A percentile compares a stretch with the other conserved stretches of the same genome.
Evolutionary conservation across 2,113 vertebrate genomes (phyloP).

Genomic region (Fulica atra): DNA sequence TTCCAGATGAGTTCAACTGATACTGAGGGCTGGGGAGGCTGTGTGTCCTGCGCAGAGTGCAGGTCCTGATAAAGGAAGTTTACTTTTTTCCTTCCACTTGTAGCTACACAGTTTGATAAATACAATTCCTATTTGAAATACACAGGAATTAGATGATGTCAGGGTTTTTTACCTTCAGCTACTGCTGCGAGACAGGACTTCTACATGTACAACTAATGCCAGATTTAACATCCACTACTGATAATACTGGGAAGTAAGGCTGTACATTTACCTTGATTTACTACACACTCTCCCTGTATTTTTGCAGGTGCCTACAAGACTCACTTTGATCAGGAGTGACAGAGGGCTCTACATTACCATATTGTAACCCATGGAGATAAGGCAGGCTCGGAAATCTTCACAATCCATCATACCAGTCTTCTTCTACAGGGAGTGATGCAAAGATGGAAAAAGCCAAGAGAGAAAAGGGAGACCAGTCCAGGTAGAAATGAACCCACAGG

Average conservation of each 20-base stretch:
- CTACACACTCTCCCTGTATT: slow-evolving; percentile 3
- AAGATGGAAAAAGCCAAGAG: slow-evolving; percentile 65
- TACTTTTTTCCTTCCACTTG: neutral
- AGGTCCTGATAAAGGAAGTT: neutral
- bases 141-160: neutral
- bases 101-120: neutral
- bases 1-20: neutral
- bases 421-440: slow-evolving; percentile 86
- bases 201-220: neutral
- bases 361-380: slow-evolving; percentile 99
- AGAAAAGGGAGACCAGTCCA: slow-evolving; percentile 58
- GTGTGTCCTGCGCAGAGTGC: neutral
- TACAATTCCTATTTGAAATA: neutral
- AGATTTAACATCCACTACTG: neutral
- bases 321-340: slow-evolving; percentile 45
- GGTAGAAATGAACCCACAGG: slow-evolving; percentile 48
- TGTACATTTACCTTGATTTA: slow-evolving; percentile 53
- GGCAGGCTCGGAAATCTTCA: slow-evolving; percentile 99
- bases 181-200: neutral
- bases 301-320: slow-evolving; percentile 33
- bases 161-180: neutral
- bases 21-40: neutral
- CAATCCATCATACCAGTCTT: slow-evolving; percentile 98
- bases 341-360: slow-evolving; percentile 84
- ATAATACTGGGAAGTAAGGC: neutral